Base-by-base conservation (phyloP, 1,140 invertebrate genomes). In the Euschistus heros region DNA sequence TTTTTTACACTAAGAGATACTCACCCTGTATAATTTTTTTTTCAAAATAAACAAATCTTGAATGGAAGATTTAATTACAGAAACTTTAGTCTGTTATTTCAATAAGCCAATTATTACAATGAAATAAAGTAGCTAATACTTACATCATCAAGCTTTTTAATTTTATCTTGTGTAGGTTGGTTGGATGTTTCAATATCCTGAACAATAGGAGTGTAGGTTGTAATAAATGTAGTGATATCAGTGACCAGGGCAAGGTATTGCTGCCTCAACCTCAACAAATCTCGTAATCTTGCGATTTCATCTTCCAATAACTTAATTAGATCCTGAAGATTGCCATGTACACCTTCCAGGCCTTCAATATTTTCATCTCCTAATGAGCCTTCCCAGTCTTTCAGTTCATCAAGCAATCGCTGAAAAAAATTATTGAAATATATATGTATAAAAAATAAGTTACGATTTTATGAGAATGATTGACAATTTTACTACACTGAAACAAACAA, bases 181-280 rank as follows among this genome's bases (percentile, higher is more conserved):
- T 57, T 57, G 54, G 54, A 57, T 57, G 54, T 24, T 26, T 57
- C 54, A 57, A 57, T 57, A 14, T 57, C 54, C 14, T 80, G 0
- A 44, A 95, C 85, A 13, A 94, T 82, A 72, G 91, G 86, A 0
- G 88, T 90, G 72, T 93, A 93, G 72, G 92, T 91, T 24, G 86
- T 82, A 27, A 95, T 87, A 68, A 94, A 91, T 7, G 85, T 86
- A 71, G 87, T 86, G 55, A 96, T 92, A 74, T 94, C 91, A 50
- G 86, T 86, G 26, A 94, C 84, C 7, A 95, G 74, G 1, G 86
- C 84, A 54, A 91, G 84, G 73, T 89, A 96, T 70, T 94, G 91
- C 74, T 97, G 91, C 37, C 92, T 80, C 0, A 94, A 73, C 0
- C 90, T 72, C 2, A 95, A 72, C 0, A 92, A 76, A 69, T 90